Conservation (phyloP, 92 coral and sea anemone genomes). For the Virgularia gustaviana region DNA sequence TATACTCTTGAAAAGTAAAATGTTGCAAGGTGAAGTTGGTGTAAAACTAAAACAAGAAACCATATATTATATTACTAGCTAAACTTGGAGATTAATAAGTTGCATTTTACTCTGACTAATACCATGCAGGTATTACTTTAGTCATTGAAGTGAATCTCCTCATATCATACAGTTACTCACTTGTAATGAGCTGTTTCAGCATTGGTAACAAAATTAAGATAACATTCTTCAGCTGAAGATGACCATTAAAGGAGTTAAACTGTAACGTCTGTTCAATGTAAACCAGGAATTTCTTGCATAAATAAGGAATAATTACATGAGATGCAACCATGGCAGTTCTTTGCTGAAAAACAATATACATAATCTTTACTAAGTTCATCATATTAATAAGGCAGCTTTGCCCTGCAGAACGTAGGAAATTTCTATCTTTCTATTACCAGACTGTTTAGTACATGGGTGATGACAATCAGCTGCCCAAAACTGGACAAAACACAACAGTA, state of each 20-base stretch:
- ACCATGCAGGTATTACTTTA: no score
- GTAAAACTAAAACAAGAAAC: slow-evolving; percentile 58
- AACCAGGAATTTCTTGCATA: slow-evolving; percentile 56
- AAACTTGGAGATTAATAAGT: no score
- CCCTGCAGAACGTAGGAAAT: no score
- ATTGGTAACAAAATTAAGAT: slow-evolving; percentile 51
- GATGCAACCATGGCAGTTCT: slow-evolving; percentile 58
- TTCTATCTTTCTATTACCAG: no score
- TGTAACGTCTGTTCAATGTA: slow-evolving; percentile 46
- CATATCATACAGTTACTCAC: slow-evolving; percentile 58
- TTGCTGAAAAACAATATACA: slow-evolving; percentile 61
- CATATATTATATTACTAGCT: no score
- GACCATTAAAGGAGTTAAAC: neutral
- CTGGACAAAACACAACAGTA: no score
- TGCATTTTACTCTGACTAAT: no score
- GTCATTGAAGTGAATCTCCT: no score
- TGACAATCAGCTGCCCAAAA: no score
- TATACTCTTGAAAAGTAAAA: slow-evolving; percentile 84
- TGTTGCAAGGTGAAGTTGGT: slow-evolving; percentile 73
- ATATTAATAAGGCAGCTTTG: no score
- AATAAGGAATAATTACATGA: slow-evolving; percentile 70
- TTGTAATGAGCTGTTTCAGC: slow-evolving; percentile 55
- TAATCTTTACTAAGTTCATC: no score
- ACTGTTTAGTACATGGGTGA: no score
- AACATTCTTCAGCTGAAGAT: slow-evolving; percentile 12